Base-by-base conservation (phyloP, 2,113 vertebrate species). In the Sebastes fasciatus region DNA sequence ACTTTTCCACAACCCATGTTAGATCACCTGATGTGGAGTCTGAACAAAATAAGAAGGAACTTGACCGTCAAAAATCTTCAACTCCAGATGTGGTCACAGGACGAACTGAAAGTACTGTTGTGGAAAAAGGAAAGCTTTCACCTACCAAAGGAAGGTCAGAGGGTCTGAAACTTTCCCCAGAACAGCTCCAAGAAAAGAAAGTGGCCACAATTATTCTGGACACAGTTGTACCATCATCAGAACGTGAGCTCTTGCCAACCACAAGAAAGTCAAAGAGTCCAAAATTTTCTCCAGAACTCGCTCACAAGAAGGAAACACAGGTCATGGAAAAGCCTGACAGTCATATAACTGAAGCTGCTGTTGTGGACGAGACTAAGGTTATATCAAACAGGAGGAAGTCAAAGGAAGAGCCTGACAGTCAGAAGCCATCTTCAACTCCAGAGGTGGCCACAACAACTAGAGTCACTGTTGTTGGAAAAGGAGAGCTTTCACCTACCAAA, bases 381-480 rank as follows among this genome's bases (percentile, higher is more conserved):
- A 66, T 52, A 71, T 21, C 52, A 40, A 13, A 57, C 14, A 73
- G 42, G 23, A 82, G 52, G 8, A 91, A 69, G 60, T 80, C 89
- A 61, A 90, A 88, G 12, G 57, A 63, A 66, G 43, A 66, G 6
- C 19, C n/a, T 21, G 63, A 13, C 6, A 46, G 43, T 13, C 63
- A 66, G n/a, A 66, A 12, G 42, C 64, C 45, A 66, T 46, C 45
- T 48, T 23, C 12, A 51, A 3, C 23, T 34, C 23, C 1, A 68
- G 8, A 16, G 14, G 5, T n/a, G 26, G 11, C 43, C 13, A 40
- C 62, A 9, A 26, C 23, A 9, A 11, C 45, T 57, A 40, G 80
- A 86, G 23, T 49, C 16, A 19, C 34, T 10, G 14, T 65, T 58
- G 14, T 58, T 10, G 54, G 77, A 26, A 34, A 77, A 17, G 57